Evolutionary conservation across 2,797 vertebrate species (phyloP).

Genomic region (Meriones psammophilus): DNA sequence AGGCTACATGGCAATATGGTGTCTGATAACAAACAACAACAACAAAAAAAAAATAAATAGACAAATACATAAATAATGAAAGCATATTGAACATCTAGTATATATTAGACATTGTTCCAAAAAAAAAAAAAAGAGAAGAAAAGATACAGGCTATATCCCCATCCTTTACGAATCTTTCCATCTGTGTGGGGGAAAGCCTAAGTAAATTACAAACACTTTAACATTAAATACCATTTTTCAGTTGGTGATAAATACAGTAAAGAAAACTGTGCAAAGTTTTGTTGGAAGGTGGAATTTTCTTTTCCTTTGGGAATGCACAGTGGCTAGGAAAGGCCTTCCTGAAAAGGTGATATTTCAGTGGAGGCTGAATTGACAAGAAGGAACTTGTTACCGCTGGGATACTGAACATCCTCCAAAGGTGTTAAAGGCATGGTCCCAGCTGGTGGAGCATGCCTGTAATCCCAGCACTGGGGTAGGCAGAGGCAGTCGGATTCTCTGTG

Average conservation of each 20-base stretch:
- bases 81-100: neutral
- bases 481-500: no score
- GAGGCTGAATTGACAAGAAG: neutral
- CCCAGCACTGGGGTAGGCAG: no score
- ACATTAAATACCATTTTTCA: neutral
- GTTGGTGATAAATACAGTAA: neutral
- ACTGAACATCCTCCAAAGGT: neutral
- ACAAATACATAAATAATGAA: neutral
- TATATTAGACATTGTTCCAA: neutral
- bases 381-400: neutral
- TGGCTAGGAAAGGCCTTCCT: neutral
- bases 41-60: neutral
- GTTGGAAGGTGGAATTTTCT: neutral
- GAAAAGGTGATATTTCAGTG: neutral
- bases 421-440: neutral
- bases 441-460: no score
- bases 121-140: neutral
- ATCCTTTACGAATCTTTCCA: neutral
- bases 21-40: neutral
- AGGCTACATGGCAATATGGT: neutral
- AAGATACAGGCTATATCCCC: neutral
- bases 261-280: slow-evolving; percentile 1
- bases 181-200: neutral
- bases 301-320: neutral
- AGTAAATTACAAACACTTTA: slow-evolving; percentile 18